These are phyloP conservation scores for Recurvirostra avosetta DNA, from an alignment of 2,113 vertebrate species.

Conservation along the genomic window DNA sequence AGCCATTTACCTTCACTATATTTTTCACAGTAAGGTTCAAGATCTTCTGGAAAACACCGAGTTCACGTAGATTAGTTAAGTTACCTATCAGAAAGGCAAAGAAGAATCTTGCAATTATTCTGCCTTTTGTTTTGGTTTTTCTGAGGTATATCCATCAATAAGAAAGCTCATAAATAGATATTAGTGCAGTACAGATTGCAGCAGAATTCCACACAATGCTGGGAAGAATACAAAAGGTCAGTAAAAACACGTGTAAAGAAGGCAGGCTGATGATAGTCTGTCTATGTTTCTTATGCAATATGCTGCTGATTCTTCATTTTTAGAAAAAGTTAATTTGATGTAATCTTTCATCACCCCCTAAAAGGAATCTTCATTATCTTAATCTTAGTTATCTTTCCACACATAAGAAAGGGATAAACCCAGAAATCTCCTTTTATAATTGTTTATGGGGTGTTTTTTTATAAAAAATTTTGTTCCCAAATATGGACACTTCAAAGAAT, in stretches of 20 bases:
- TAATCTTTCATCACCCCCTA: neutral
- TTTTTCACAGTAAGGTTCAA: slow-evolving; percentile 10
- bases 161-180: neutral
- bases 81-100: neutral
- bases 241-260: neutral
- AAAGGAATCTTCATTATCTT: neutral
- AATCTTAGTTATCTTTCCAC: neutral
- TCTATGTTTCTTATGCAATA: neutral
- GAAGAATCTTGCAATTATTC: neutral
- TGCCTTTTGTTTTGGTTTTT: neutral
- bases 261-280: neutral
- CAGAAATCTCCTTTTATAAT: neutral
- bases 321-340: neutral
- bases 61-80: neutral
- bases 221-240: neutral
- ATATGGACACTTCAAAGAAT: neutral
- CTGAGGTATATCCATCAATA: neutral
- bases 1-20: neutral
- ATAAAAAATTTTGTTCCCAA: neutral
- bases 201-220: neutral
- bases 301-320: neutral
- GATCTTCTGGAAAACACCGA: neutral
- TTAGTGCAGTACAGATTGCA: neutral
- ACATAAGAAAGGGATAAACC: neutral
- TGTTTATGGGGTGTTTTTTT: neutral